Percentiles rank a stretch among this genome's conserved stretches.
These are phyloP conservation scores for Chelonus formosanus DNA, from an alignment of 2,888 invertebrate genomes.

Conservation along the genomic window DNA sequence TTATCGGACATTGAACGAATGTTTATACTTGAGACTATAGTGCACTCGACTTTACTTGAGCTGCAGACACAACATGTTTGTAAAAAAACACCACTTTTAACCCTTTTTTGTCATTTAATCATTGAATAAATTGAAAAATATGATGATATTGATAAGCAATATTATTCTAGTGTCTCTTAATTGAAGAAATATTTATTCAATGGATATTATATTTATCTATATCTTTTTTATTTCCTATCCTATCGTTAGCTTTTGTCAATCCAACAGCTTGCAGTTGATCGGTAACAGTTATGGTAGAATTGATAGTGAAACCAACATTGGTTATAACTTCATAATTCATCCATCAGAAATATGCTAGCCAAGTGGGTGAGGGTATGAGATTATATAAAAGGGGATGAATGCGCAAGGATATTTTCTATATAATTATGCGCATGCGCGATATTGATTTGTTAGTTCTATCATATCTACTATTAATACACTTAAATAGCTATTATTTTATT, in stretches of 20 bases:
- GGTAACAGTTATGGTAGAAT: no score
- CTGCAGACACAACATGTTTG: background rate
- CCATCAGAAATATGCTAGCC: no score
- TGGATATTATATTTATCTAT: no score
- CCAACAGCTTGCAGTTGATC: no score
- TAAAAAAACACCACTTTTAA: background rate
- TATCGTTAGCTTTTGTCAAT: no score
- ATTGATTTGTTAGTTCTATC: slow-evolving; percentile 50
- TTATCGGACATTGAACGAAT: background rate
- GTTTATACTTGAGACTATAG: background rate
- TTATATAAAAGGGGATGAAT: background rate
- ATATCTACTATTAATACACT: slow-evolving; percentile 25
- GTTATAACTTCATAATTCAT: no score
- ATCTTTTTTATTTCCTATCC: no score
- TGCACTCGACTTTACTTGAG: slow-evolving; percentile 1
- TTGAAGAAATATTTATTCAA: no score
- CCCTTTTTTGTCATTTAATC: background rate
- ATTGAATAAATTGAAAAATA: background rate
- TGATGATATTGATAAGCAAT: no score
- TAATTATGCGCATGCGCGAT: slow-evolving; percentile 51
- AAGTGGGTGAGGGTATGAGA: background rate
- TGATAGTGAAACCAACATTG: no score
- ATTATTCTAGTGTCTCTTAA: no score
- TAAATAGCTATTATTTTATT: background rate
- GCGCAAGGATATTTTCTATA: slow-evolving; percentile 8